These are phyloP conservation scores for Sinodicranocentrus sp. DNA, from an alignment of 2,888 invertebrate species.

Conservation along the genomic window DNA sequence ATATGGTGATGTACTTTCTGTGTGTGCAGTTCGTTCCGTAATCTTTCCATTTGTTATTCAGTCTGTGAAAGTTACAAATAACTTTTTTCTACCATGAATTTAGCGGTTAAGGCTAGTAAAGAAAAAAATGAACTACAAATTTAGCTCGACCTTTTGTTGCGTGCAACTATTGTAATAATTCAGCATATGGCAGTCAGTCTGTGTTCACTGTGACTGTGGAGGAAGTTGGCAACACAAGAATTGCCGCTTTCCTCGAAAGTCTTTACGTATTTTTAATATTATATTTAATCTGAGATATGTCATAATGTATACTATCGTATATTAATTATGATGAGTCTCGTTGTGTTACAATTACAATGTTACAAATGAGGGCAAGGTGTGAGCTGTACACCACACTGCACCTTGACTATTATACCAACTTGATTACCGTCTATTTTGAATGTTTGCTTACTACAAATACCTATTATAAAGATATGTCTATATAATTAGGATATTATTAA, in stretches of 20 bases:
- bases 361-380: slow-evolving; percentile 5
- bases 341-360: slow-evolving; percentile 18
- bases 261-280: slow-evolving; percentile 67
- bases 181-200: slow-evolving; percentile 64
- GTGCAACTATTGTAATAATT: slow-evolving; percentile 37
- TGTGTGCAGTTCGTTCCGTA: slow-evolving; percentile 63
- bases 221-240: slow-evolving; percentile 43
- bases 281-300: slow-evolving; percentile 27
- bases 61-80: slow-evolving; percentile 62
- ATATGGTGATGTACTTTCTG: slow-evolving; percentile 50
- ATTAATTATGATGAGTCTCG: slow-evolving; percentile 11
- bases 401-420: slow-evolving; percentile 40
- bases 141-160: slow-evolving; percentile 39
- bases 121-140: slow-evolving; percentile 28
- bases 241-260: slow-evolving; percentile 64
- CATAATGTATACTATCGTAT: background rate
- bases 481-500: background rate
- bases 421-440: slow-evolving; percentile 55
- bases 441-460: slow-evolving; percentile 14
- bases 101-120: background rate
- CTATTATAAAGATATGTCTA: no score
- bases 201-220: slow-evolving; percentile 69
- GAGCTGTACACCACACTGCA: background rate
- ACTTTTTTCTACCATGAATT: slow-evolving; percentile 56
- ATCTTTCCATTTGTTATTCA: slow-evolving; percentile 64